Conservation (phyloP, 2,888 invertebrate species). For the Hartigia nigra region DNA sequence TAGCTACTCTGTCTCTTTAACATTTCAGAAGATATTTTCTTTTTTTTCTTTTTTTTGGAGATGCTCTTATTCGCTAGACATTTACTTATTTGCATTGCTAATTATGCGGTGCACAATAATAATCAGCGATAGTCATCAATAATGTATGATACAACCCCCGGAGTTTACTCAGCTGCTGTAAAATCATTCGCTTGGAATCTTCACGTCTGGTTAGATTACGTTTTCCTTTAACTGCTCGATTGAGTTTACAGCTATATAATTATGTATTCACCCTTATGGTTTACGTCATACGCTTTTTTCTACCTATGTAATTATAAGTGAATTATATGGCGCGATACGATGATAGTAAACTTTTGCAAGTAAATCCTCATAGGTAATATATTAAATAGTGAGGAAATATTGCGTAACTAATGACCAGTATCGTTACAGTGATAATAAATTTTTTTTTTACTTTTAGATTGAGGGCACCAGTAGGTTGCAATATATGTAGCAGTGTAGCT, state of each 20-base stretch:
- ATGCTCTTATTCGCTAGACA: background rate
- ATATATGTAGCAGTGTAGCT: constrained; percentile 79
- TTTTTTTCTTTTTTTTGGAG: background rate
- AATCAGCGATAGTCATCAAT: background rate
- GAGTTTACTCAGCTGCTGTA: background rate
- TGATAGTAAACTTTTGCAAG: background rate
- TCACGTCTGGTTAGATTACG: background rate
- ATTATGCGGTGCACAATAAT: background rate
- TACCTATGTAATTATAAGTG: background rate
- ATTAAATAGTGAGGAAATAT: background rate
- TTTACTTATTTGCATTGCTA: background rate
- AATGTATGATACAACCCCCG: background rate
- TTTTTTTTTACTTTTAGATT: constrained; percentile 63
- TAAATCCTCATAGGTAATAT: too few species aligned
- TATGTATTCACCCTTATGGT: background rate
- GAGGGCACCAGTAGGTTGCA: constrained; percentile 77
- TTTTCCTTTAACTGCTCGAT: background rate
- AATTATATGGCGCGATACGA: background rate
- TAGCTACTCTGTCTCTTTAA: too few species aligned
- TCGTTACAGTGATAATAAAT: background rate
- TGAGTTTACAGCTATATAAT: background rate
- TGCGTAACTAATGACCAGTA: background rate
- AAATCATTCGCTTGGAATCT: background rate
- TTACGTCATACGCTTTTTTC: background rate
- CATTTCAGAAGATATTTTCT: background rate